phyloP scores from a whole-genome alignment of 2,797 vertebrate genomes.

The Anableps anableps region DNA sequence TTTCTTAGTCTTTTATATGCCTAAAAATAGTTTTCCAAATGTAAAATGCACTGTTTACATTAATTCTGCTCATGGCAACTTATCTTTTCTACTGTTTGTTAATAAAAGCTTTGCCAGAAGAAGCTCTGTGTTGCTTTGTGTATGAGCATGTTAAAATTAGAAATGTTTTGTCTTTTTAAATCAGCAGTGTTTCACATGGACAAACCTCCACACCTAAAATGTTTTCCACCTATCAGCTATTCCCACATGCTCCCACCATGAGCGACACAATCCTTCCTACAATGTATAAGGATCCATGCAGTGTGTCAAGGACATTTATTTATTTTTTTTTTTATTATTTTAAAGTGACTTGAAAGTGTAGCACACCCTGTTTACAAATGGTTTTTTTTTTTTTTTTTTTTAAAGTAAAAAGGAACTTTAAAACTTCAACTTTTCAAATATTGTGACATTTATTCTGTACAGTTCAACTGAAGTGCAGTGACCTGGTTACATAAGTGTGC shows the following conservation, averaged over 20 bases:
- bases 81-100: slow-evolving; percentile 61
- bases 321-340: not conserved
- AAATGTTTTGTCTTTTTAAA: not conserved
- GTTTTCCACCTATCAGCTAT: not conserved
- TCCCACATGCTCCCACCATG: no score
- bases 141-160: not conserved
- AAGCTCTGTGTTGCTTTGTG: not conserved
- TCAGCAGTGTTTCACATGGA: no score
- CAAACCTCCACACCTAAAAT: not conserved
- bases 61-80: slow-evolving; percentile 21
- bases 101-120: slow-evolving; percentile 65
- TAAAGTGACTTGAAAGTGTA: not conserved
- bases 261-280: not conserved
- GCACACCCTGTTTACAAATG: not conserved
- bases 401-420: no score
- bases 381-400: no score
- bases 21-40: slow-evolving; percentile 35
- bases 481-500: not conserved
- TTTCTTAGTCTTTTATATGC: slow-evolving; percentile 53
- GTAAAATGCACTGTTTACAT: slow-evolving; percentile 41
- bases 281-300: not conserved
- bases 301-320: not conserved
- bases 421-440: not conserved
- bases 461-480: not conserved
- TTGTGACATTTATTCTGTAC: not conserved